Conservation (phyloP, 1,140 invertebrate species). For the Drusus annulatus region DNA sequence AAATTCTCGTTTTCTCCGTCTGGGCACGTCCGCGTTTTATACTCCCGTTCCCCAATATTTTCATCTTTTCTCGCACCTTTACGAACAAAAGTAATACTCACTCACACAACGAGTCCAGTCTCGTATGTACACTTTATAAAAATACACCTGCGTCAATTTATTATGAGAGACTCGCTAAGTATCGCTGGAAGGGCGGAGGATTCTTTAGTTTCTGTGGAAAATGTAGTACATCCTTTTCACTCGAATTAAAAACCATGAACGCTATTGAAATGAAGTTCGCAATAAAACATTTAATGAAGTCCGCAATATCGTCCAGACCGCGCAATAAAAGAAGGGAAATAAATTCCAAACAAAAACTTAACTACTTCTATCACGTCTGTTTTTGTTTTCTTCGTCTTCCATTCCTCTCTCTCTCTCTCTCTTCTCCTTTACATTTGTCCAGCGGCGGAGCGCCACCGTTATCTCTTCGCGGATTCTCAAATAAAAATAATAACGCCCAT, state of each 20-base stretch:
- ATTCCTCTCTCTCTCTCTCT: slow-evolving; percentile 14
- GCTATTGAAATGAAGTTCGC: background rate
- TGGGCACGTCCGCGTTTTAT: slow-evolving; percentile 31
- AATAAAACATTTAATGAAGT: slow-evolving; percentile 24
- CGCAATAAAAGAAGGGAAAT: slow-evolving; percentile 41
- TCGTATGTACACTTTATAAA: background rate
- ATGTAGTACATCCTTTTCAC: background rate
- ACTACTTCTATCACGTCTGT: slow-evolving; percentile 51
- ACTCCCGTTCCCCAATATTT: slow-evolving; percentile 19
- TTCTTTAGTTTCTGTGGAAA: no score
- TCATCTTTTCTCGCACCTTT: slow-evolving; percentile 29
- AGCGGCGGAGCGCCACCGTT: slow-evolving; percentile 31
- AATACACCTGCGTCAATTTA: slow-evolving; percentile 17
- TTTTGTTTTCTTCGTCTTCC: slow-evolving; percentile 47
- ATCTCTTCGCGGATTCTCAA: slow-evolving; percentile 45
- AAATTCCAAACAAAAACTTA: slow-evolving; percentile 51
- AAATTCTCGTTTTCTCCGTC: slow-evolving; percentile 26
- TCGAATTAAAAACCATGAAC: background rate
- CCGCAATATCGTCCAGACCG: slow-evolving; percentile 17
- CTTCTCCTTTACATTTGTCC: slow-evolving; percentile 36
- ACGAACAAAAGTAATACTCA: slow-evolving; percentile 1
- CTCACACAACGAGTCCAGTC: background rate
- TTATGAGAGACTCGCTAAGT: background rate
- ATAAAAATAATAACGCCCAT: slow-evolving; percentile 58
- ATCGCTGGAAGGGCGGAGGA: background rate